These are phyloP conservation scores for Exocentrus adspersus DNA, from an alignment of 2,888 invertebrate genomes.

Conservation along the genomic window DNA sequence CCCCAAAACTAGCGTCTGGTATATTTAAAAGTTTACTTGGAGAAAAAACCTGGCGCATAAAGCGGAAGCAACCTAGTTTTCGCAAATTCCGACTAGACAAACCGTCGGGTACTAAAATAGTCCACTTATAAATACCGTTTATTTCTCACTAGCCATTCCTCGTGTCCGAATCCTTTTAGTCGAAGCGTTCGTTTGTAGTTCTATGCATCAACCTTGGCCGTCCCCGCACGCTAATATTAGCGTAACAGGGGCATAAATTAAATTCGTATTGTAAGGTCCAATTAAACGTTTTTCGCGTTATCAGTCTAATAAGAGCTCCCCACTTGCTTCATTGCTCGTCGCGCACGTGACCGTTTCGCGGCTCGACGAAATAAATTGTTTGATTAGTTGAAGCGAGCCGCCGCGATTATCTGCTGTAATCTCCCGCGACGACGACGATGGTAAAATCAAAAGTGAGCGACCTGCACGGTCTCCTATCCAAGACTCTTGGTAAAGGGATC, in stretches of 20 bases:
- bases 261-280: no score
- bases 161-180: no score
- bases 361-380: constrained; percentile 5
- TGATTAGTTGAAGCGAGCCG: constrained; percentile 18
- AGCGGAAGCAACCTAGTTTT: no score
- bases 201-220: not conserved
- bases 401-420: constrained; percentile 2
- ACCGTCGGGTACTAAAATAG: not conserved
- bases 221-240: not conserved
- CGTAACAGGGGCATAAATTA: no score
- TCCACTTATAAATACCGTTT: no score
- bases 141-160: no score
- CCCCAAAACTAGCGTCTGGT: no score
- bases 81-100: not conserved
- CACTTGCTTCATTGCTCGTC: constrained; percentile 5
- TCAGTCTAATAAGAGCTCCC: constrained; percentile 15
- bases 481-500: constrained; percentile 51
- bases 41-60: no score
- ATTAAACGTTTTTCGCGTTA: constrained; percentile 4
- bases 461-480: constrained; percentile 51
- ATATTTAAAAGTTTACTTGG: no score
- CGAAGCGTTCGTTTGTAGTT: not conserved
- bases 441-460: constrained; percentile 55
- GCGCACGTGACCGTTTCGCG: not conserved
- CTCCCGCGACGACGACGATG: constrained; percentile 39